Conservation (phyloP, 1,140 invertebrate genomes). For the Dysdera silvatica region DNA sequence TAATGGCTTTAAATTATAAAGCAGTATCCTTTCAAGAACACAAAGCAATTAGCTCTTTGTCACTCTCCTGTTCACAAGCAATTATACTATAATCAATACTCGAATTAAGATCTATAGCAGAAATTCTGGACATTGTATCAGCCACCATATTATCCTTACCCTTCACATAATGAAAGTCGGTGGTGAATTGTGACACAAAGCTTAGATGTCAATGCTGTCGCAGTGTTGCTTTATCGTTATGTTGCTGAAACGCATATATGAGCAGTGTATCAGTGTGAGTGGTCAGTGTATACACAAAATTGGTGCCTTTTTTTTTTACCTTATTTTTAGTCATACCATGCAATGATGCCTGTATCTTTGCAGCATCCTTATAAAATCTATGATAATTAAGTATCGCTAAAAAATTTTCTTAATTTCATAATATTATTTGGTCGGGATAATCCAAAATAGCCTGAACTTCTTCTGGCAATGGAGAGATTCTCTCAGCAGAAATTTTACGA, state of each 20-base stretch:
- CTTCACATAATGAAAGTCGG: constrained; percentile 39
- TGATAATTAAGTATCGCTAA: constrained; percentile 42
- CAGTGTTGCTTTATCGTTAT: not conserved
- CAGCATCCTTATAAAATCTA: constrained; percentile 38
- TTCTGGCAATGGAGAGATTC: constrained; percentile 33
- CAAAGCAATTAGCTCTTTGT: too few species aligned
- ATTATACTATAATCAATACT: too few species aligned
- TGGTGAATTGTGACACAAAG: constrained; percentile 42
- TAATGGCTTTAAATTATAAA: too few species aligned
- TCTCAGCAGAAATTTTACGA: constrained; percentile 35
- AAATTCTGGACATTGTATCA: constrained; percentile 13
- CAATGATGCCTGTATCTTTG: constrained; percentile 19
- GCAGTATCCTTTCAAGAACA: too few species aligned
- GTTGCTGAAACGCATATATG: too few species aligned
- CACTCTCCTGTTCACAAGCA: too few species aligned
- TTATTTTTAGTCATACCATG: not conserved
- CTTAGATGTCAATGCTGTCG: constrained; percentile 36
- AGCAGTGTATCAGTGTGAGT: too few species aligned
- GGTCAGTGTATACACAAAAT: constrained; percentile 32
- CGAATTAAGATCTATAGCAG: not conserved
- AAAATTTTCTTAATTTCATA: constrained; percentile 37
- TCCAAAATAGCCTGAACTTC: constrained; percentile 42
- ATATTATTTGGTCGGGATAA: constrained; percentile 37
- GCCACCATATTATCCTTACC: constrained; percentile 38
- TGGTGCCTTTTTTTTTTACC: not conserved